Evolutionary conservation across 2,797 vertebrate species (phyloP).

Genomic region (Botia kubotai): DNA sequence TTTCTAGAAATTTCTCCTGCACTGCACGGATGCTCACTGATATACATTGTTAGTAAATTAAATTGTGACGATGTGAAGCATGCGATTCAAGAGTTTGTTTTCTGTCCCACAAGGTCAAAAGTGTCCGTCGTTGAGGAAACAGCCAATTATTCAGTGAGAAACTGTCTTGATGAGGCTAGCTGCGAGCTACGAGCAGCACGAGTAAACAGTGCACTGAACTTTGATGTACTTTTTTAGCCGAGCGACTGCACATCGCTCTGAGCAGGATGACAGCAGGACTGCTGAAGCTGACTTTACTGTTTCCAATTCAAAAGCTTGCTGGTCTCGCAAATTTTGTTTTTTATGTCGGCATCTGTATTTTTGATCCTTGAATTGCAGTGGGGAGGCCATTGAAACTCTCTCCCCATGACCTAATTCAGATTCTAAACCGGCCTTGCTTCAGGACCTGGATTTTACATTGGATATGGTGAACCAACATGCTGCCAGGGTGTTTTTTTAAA

Average conservation of each 20-base stretch:
- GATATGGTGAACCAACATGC: not conserved
- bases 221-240: conserved; percentile 45
- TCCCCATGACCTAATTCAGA: conserved; percentile 22
- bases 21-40: not conserved
- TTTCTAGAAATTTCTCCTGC: not conserved
- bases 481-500: not conserved
- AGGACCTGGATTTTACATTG: not conserved
- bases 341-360: conserved; percentile 41
- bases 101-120: not conserved
- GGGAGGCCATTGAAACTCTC: conserved; percentile 28
- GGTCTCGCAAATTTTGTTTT: conserved; percentile 1
- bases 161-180: conserved; percentile 18
- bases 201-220: conserved; percentile 38
- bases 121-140: not conserved
- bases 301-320: conserved; percentile 40
- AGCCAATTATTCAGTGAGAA: conserved; percentile 28
- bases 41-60: not conserved
- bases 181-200: not conserved
- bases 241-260: conserved; percentile 42
- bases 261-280: conserved; percentile 37
- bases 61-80: not conserved
- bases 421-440: not conserved
- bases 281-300: conserved; percentile 35
- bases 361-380: conserved; percentile 34
- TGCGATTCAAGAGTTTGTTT: not conserved